phyloP scores from a whole-genome alignment of 2,113 vertebrate species.

The Muntiacus reevesi region DNA sequence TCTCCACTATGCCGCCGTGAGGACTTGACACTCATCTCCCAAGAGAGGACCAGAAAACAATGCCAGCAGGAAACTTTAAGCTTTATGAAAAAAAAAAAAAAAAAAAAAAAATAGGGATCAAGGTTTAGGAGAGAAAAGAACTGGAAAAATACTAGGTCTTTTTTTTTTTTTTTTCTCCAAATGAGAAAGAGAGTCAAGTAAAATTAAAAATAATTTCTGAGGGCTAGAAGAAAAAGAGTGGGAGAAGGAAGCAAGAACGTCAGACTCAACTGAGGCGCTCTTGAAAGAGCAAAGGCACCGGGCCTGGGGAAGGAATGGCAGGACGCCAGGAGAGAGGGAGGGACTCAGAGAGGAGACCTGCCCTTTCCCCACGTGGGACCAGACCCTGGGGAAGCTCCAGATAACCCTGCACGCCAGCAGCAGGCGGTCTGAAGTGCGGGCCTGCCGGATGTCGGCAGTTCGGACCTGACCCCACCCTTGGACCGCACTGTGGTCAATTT shows the following conservation, averaged over 20 bases:
- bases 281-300: background rate
- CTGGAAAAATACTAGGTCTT: background rate
- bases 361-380: background rate
- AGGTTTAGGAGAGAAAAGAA: background rate
- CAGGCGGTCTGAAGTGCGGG: background rate
- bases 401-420: background rate
- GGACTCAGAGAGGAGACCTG: background rate
- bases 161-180: background rate
- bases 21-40: rapidly evolving
- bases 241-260: background rate
- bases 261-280: background rate
- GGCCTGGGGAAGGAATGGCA: background rate
- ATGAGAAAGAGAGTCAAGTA: background rate
- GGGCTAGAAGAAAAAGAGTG: background rate
- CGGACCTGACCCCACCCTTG: background rate
- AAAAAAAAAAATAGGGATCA: background rate
- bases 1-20: background rate
- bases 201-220: background rate
- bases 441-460: background rate
- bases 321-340: background rate
- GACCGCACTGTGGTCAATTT: background rate
- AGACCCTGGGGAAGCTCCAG: background rate
- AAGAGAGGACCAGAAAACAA: background rate
- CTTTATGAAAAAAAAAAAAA: rapidly evolving
- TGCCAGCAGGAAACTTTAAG: background rate